Evolutionary conservation across 2,113 vertebrate genomes (phyloP), one percentile per base, ranked within the genome.

Genomic region (Equus przewalskii): DNA sequence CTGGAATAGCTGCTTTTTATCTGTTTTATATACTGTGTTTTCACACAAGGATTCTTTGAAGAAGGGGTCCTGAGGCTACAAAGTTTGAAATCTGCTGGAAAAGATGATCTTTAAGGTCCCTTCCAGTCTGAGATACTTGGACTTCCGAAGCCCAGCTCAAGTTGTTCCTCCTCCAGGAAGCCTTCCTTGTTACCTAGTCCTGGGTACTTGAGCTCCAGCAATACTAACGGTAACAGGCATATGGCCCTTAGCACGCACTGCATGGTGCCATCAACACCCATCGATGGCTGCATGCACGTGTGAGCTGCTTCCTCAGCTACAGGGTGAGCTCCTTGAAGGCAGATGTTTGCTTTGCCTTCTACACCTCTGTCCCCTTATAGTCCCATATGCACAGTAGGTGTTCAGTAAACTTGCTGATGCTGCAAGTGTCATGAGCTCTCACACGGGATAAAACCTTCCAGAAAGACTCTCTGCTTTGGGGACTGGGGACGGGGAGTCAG

Each of bases 41-140:
- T 73, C 56, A 91, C 6, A 92, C 2, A 58, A 82, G 46, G 33
- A 30, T 62, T 90, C 70, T 94, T 92, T 95, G 70, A 95, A 97
- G 62, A 82, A 85, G 94, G 11, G 24, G 24, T 94, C 58, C 75
- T 62, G 70, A 84, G 65, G 60, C 46, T 85, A 58, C 41, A 70
- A n/a, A 44, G 10, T 58, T 83, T 83, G 46, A 62, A 80, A 82
- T 62, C 33, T 56, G 60, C 67, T 91, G n/a, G 76, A 92, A 67
- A 46, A 44, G 67, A 28, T 64, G 54, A 49, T 78, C 41, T 12
- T 41, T 30, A 60, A 60, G 15, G 22, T 26, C 51, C 51, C 44
- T 89, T 78, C 75, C 19, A 41, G 46, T 76, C 51, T 80, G 76
- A 87, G 64, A 72, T 56, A 64, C 28, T 65, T 76, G 72, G 36